phyloP scores from a whole-genome alignment of 2,888 invertebrate species.

The Caenorhabditis sp. region DNA sequence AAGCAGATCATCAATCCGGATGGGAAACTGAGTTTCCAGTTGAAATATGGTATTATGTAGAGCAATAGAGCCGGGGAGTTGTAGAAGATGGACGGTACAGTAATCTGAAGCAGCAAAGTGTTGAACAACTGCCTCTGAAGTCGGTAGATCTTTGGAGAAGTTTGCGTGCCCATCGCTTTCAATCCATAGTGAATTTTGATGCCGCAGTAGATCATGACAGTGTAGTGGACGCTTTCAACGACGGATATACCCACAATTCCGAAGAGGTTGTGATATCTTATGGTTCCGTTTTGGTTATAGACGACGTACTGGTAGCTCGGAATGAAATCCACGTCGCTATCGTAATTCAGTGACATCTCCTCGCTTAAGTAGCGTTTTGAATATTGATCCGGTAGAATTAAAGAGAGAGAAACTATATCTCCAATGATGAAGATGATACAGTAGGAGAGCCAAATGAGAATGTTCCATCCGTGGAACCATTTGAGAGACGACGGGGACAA shows the following conservation, averaged over 20 bases:
- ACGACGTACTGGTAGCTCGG: neutral
- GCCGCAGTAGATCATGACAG: neutral
- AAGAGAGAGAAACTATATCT: neutral
- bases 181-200: neutral
- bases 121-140: no score
- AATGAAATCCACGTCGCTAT: neutral
- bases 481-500: neutral
- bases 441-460: neutral
- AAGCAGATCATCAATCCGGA: constrained; percentile 14
- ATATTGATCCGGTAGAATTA: neutral
- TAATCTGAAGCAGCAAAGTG: no score
- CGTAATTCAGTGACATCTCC: neutral
- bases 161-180: neutral
- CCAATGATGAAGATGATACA: neutral
- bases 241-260: no score
- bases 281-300: no score
- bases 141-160: no score
- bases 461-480: neutral
- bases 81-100: no score
- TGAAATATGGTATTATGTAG: neutral
- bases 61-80: neutral
- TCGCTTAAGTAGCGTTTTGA: neutral
- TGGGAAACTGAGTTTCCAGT: neutral
- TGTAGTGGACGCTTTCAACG: neutral
- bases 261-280: no score